Evolutionary conservation across 2,888 invertebrate species (phyloP), one percentile per base, ranked within the genome.

Genomic region (Mycogona germanica): DNA sequence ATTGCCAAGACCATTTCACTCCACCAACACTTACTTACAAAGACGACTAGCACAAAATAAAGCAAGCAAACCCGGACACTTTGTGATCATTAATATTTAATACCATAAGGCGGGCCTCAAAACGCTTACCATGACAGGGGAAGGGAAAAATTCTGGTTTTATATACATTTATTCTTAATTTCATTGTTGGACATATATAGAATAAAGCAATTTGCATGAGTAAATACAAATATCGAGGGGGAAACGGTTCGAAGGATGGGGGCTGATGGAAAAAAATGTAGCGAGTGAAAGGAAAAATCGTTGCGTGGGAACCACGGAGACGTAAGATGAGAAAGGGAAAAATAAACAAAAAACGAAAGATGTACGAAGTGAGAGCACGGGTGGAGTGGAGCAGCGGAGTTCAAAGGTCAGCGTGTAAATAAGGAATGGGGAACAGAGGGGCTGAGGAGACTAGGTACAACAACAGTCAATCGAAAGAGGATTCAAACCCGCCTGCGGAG

Each of bases 161-260:
- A 57, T 61, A 59, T 61, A 61, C 61, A 61, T 61, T 61, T 61
- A 61, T 60, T 61, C 55, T 55, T 58, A 52, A 56, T 54, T 54
- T 60, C 56, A 57, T 58, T 56, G 51, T 59, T 57, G 54, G 59
- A 61, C 61, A 61, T 61, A 59, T 60, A 60, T 60, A 61, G 55
- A 58, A 60, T 60, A 60, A 61, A 61, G 60, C 60, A 60, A 58
- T 58, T 59, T 59, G 59, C 58, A 60, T 58, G 59, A 58, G 57
- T 60, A 58, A 60, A 60, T 59, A 60, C 57, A 59, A 59, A 59
- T 60, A 60, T 60, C 56, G 59, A 60, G 59, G 60, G 38, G 47
- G 29, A 47, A 47, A 32, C 23, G 47, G 26, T 29, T 37, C 40
- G 29, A 38, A 52, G 41, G 49, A 30, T 41, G 47, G 47, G 42